Evolutionary conservation across 2,888 invertebrate species (phyloP), one percentile per base, ranked within the genome.

Genomic region (Lordiphosa fenestrarum): DNA sequence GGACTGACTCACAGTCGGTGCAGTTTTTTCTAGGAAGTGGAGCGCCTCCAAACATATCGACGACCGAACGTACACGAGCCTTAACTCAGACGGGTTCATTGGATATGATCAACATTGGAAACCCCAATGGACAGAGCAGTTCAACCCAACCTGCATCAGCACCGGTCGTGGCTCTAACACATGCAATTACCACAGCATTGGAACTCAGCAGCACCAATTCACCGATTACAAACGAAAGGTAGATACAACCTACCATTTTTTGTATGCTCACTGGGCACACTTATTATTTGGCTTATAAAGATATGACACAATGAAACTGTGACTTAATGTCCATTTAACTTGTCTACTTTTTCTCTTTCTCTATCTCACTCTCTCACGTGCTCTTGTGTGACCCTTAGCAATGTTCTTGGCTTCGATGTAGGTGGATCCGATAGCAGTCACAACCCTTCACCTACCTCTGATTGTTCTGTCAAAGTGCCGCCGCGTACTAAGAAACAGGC

Each of bases 11-110:
- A 2, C 49, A 50, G 25, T 39, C 49, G 10, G 49, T 50, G 4
- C 49, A 50, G 6, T 50, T 50, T 15, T 50, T 39, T 50, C 39
- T 50, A 15, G 49, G 49, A 15, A 30, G 37, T 13, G 23, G 13
- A 13, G 36, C 30, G 12, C 38, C 49, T 15, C 9, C 19, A 6
- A 38, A 35, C 7, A 25, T 23, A 10, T 7, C 36, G n/a, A 9
- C 38, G 3, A 4, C 49, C 10, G 49, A 50, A 6, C 49, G 49
- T 23, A 6, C 9, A 3, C 23, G 37, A 9, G 35, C 12, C 12
- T 23, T 37, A 15, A 9, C 4, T 23, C 37, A 48, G 23, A 9
- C 48, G 6, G 9, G 21, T 3, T 37, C 23, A 23, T 12, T 48
- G 36, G 48, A 48, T 7, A 36, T 23, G 0, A 37, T 48, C 6